Evolutionary conservation across 2,888 invertebrate species (phyloP), one percentile per base, ranked within the genome.

Genomic region (Tridacna crocea): DNA sequence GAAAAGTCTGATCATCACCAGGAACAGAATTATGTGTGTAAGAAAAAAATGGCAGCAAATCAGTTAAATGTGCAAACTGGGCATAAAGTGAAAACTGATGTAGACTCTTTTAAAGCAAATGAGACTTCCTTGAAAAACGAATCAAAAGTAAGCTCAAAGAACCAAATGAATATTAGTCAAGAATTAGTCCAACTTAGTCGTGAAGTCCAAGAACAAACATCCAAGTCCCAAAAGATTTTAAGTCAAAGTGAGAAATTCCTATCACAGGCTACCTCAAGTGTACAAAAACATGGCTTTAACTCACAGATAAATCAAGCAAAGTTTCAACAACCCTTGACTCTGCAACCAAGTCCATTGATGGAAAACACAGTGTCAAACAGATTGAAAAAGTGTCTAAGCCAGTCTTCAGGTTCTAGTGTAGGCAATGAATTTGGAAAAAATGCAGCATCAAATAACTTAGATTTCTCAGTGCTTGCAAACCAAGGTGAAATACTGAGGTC

Each of bases 131-230:
- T 13, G 22, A 61, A 24, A 24, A 27, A 47, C 3, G 51, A 47
- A 24, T n/a, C 13, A 51, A n/a, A 70, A 48, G 51, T 36, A 22
- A 3, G n/a, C 19, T n/a, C 51, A 24, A 47, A 84, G 51, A 76
- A 77, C 72, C 83, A 80, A 48, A 82, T 82, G 70, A 80, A 87
- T 36, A 58, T 87, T 19, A 81, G 80, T 24, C 76, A 82, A 51
- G 87, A 87, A 63, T 70, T 87, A 60, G 77, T 87, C 8, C 82
- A 87, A 55, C 77, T 87, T 22, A 82, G 82, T 58, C 82, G 77
- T 81, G 84, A 87, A 36, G 83, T 87, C 51, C 83, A 82, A 19
- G 83, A 83, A 58, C 82, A 86, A 72, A 72, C 82, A 19, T 63
- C 68, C 36, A 83, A 80, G 72, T 61, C 81, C 4, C 75, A 80